Percentiles rank a stretch among this genome's conserved stretches.
Conservation (phyloP, 2,797 vertebrate species). For the Hippocampus kuda region DNA sequence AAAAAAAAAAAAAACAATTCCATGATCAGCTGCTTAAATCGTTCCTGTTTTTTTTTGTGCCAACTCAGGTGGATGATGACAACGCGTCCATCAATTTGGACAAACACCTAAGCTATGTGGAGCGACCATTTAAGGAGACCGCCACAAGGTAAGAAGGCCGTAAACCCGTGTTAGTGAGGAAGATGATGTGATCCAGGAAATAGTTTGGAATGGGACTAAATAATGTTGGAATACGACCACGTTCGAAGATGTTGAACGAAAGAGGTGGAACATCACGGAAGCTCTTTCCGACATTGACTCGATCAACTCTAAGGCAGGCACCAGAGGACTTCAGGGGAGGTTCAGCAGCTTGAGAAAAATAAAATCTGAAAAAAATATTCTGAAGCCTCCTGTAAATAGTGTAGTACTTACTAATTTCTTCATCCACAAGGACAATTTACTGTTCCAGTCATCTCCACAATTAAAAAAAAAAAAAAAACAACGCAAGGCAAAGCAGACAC, state of each 20-base stretch:
- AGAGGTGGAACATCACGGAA: not conserved
- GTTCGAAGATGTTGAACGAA: not conserved
- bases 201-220: not conserved
- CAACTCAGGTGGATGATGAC: slow-evolving; percentile 81
- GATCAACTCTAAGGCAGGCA: not conserved
- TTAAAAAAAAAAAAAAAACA: no score
- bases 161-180: not conserved
- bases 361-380: no score
- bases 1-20: no score
- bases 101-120: slow-evolving; percentile 76
- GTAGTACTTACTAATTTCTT: no score
- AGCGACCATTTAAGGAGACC: slow-evolving; percentile 86
- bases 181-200: not conserved
- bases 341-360: no score
- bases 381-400: no score
- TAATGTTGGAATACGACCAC: not conserved
- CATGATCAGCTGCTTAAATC: slow-evolving; percentile 4
- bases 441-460: no score
- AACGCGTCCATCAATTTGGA: slow-evolving; percentile 72
- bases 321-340: not conserved
- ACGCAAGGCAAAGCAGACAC: no score
- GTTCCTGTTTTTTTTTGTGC: slow-evolving; percentile 6
- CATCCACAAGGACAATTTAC: no score
- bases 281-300: not conserved
- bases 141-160: slow-evolving; percentile 74